Conservation (phyloP, 1,140 invertebrate species). For the Dinothrombium tinctorium region DNA sequence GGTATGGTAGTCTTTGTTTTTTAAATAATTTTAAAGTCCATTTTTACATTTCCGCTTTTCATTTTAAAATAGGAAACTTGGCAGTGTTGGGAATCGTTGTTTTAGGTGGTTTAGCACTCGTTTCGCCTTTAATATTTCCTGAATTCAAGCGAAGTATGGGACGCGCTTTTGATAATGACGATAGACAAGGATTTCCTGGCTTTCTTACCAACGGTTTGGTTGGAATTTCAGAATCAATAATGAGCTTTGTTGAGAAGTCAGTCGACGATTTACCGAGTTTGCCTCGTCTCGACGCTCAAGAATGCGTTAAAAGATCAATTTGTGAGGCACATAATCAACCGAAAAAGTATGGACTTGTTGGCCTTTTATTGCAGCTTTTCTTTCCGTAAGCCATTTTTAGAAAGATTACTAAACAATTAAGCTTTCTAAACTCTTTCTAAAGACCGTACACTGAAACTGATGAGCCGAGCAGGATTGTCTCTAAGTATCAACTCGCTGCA, state of each 20-base stretch:
- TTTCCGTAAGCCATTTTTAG: constrained; percentile 17
- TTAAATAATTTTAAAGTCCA: no score
- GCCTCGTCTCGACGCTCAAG: constrained; percentile 17
- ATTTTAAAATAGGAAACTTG: constrained; percentile 7
- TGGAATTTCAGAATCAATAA: constrained; percentile 14
- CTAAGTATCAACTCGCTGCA: constrained; percentile 19
- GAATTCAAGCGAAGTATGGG: not conserved
- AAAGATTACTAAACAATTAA: not conserved
- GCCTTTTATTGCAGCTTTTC: constrained; percentile 18
- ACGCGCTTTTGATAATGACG: not conserved
- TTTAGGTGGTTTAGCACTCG: constrained; percentile 1
- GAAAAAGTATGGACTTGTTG: constrained; percentile 18
- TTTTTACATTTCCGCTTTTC: no score
- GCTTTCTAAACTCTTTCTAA: not conserved
- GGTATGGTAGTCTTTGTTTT: no score
- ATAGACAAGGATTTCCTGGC: constrained; percentile 3
- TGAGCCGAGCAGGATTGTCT: constrained; percentile 14
- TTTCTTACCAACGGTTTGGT: constrained; percentile 9
- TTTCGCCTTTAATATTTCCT: not conserved
- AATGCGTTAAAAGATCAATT: constrained; percentile 18
- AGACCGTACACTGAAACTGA: constrained; percentile 16
- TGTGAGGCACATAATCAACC: constrained; percentile 20
- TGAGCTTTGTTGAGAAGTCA: constrained; percentile 16
- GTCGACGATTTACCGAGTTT: constrained; percentile 16
- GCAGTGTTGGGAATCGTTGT: constrained; percentile 2